Percentiles rank a stretch among this genome's conserved stretches.
Evolutionary conservation across 2,797 vertebrate species (phyloP).

Genomic region (Rachycentron canadum): DNA sequence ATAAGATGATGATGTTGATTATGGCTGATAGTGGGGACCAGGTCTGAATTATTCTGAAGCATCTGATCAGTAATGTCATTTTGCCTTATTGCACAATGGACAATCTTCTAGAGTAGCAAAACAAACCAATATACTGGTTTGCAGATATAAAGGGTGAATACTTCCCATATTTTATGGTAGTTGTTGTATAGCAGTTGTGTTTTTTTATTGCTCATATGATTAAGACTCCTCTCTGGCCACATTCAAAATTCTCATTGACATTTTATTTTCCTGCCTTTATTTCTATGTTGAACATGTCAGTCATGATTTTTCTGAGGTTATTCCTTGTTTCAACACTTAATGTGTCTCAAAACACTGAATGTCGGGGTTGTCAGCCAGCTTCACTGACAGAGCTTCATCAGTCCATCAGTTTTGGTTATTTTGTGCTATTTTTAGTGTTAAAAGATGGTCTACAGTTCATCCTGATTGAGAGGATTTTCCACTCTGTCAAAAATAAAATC

Average conservation of each 20-base stretch:
- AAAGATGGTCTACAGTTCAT: conserved; percentile 15
- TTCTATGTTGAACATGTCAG: neutral
- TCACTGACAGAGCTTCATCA: conserved; percentile 27
- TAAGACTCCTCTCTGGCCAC: neutral
- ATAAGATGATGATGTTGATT: conserved; percentile 68
- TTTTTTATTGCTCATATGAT: conserved; percentile 14
- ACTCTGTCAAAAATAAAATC: conserved; percentile 52
- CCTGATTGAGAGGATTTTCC: conserved; percentile 61
- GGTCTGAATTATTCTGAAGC: conserved; percentile 60
- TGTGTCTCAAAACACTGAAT: neutral
- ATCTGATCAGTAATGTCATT: conserved; percentile 66
- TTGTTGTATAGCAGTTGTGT: neutral
- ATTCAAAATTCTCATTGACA: neutral
- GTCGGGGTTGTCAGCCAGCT: neutral
- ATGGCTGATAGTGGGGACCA: conserved; percentile 50
- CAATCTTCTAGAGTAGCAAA: conserved; percentile 27
- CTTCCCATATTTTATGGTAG: neutral
- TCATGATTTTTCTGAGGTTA: neutral
- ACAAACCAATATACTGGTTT: conserved; percentile 42
- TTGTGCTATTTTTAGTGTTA: conserved; percentile 21
- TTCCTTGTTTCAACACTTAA: neutral
- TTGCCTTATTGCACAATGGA: conserved; percentile 48
- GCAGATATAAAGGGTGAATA: conserved; percentile 20
- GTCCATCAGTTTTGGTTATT: conserved; percentile 14
- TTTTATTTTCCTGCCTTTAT: neutral